Conservation (phyloP, 1,140 invertebrate species). For the Cecropterus lyciades region DNA sequence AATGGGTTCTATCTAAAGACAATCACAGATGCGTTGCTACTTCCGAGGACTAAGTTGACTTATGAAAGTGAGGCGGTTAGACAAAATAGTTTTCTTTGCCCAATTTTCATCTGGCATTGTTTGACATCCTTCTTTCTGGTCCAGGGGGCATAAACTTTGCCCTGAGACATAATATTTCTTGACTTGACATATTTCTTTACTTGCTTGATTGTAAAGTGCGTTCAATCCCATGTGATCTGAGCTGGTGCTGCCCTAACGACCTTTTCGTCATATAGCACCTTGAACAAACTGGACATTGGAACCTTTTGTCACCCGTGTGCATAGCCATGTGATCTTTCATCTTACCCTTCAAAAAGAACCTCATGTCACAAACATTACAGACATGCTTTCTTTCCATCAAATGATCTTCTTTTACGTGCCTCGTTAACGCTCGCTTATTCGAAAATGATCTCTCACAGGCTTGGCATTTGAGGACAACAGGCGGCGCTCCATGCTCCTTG, state of each 20-base stretch:
- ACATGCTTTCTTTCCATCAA: conserved; percentile 37
- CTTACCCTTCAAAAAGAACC: conserved; percentile 67
- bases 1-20: too few relatives aligned
- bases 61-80: too few relatives aligned
- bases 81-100: too few relatives aligned
- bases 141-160: too few relatives aligned
- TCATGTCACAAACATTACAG: conserved; percentile 57
- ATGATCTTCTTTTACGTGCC: conserved; percentile 45
- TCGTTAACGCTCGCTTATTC: conserved; percentile 27
- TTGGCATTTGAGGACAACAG: conserved; percentile 41
- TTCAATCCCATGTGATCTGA: too few relatives aligned
- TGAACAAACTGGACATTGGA: conserved; percentile 82
- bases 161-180: too few relatives aligned
- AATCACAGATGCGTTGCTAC: too few relatives aligned
- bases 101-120: too few relatives aligned
- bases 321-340: conserved; percentile 84
- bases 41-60: too few relatives aligned
- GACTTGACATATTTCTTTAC: too few relatives aligned
- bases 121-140: too few relatives aligned
- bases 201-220: too few relatives aligned
- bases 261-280: conserved; percentile 67
- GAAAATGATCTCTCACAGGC: conserved; percentile 44
- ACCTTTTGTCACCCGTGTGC: conserved; percentile 86
- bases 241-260: conserved; percentile 60
- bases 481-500: conserved; percentile 40